Evolutionary conservation across 2,797 vertebrate species (phyloP).

Genomic region (Pipistrellus nathusii): DNA sequence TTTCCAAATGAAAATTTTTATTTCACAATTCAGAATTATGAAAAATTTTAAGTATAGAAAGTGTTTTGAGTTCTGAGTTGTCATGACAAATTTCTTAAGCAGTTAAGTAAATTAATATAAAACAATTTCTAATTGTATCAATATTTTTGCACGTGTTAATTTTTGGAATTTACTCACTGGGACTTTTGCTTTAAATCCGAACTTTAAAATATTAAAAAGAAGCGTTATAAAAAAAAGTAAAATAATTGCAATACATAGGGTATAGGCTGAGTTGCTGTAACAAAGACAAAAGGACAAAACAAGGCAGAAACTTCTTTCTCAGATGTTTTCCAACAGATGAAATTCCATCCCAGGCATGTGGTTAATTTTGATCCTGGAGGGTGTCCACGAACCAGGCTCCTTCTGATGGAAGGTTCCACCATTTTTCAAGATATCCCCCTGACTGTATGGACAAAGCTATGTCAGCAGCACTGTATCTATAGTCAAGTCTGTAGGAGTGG

Average conservation of each 20-base stretch:
- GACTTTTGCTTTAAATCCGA: not conserved
- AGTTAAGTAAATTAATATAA: not conserved
- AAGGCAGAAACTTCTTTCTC: not conserved
- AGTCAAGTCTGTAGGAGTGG: not conserved
- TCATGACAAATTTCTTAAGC: not conserved
- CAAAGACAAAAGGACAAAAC: not conserved
- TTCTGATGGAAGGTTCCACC: not conserved
- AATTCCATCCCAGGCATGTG: not conserved
- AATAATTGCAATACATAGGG: not conserved
- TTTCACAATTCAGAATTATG: not conserved
- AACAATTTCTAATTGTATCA: not conserved
- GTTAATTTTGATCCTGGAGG: not conserved
- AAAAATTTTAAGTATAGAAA: not conserved
- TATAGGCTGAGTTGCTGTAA: not conserved
- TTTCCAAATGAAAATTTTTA: not conserved
- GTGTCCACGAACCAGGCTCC: not conserved
- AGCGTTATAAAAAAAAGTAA: not conserved
- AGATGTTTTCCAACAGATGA: not conserved
- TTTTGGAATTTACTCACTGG: not conserved
- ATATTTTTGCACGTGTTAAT: not conserved
- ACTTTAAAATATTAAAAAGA: slow-evolving; percentile 12
- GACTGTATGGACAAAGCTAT: not conserved
- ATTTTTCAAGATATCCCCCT: not conserved
- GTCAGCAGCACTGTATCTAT: not conserved
- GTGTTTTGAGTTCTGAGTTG: not conserved